A percentile compares a stretch with the other conserved stretches of the same genome.
These are phyloP conservation scores for Tortricodes alternella DNA, from an alignment of 2,888 invertebrate species.

Conservation along the genomic window DNA sequence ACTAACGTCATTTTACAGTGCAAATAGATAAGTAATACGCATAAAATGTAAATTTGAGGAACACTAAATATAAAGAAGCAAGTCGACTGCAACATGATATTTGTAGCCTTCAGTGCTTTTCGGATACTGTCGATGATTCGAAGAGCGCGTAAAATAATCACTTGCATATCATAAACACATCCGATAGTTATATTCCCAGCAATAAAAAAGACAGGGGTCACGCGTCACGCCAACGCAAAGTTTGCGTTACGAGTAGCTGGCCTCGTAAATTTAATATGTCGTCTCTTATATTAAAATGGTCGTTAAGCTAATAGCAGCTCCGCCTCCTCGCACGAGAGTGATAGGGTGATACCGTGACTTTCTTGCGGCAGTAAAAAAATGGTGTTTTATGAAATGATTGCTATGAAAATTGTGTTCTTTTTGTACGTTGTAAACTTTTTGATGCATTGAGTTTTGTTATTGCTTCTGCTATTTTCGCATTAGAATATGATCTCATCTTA, in stretches of 20 bases:
- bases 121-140: background rate
- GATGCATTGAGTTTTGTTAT: slow-evolving; percentile 54
- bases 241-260: slow-evolving; percentile 68
- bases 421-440: slow-evolving; percentile 1
- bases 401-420: slow-evolving; percentile 5
- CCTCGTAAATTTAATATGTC: slow-evolving; percentile 81
- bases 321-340: slow-evolving; percentile 64
- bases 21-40: background rate
- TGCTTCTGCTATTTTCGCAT: no score
- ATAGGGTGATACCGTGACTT: slow-evolving; percentile 63
- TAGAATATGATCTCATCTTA: no score
- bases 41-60: background rate
- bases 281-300: slow-evolving; percentile 81
- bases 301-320: slow-evolving; percentile 80
- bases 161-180: slow-evolving; percentile 64
- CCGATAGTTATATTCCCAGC: slow-evolving; percentile 73
- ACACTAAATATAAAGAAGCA: background rate
- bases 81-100: slow-evolving; percentile 41
- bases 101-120: background rate
- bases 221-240: slow-evolving; percentile 67
- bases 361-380: slow-evolving; percentile 60
- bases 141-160: slow-evolving; percentile 12
- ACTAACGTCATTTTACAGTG: background rate
- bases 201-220: slow-evolving; percentile 72
- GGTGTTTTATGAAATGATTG: slow-evolving; percentile 30